Conservation (phyloP, 1,140 invertebrate species). For the Drosophila mayri region DNA sequence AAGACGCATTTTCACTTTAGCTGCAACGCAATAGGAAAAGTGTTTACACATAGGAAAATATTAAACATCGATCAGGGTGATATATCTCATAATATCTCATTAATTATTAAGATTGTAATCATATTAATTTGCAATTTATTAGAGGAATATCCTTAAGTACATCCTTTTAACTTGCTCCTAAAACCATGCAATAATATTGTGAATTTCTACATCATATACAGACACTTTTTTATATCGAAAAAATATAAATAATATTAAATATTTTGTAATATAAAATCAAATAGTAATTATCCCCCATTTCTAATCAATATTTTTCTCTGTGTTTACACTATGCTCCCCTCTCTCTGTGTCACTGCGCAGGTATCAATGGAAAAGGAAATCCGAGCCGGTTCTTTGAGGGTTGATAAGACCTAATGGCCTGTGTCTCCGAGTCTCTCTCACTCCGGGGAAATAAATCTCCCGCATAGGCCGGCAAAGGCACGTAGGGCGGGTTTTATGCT, state of each 20-base stretch:
- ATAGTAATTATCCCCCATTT: too few relatives aligned
- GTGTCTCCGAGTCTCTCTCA: conserved; percentile 4
- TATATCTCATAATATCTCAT: neutral
- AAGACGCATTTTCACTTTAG: conserved; percentile 67
- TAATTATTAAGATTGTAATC: neutral
- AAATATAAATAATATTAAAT: neutral
- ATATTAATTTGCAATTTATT: neutral
- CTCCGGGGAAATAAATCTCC: conserved; percentile 18
- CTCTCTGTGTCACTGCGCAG: conserved; percentile 55
- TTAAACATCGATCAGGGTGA: neutral
- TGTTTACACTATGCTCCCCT: neutral
- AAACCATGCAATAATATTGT: neutral
- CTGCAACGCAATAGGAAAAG: conserved; percentile 52
- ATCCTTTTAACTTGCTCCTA: neutral
- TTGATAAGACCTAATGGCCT: conserved; percentile 57
- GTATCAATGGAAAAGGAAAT: conserved; percentile 58
- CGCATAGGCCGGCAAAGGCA: conserved; percentile 41
- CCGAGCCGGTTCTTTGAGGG: conserved; percentile 54
- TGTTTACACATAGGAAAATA: conserved; percentile 8
- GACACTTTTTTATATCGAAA: neutral
- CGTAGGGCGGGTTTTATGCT: conserved; percentile 62
- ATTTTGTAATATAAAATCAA: neutral
- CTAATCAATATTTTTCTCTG: neutral
- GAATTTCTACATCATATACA: neutral
- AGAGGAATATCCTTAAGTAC: too few relatives aligned